A percentile compares a stretch with the other conserved stretches of the same genome.
Conservation (phyloP, 2,113 vertebrate genomes). For the Natator depressus region DNA sequence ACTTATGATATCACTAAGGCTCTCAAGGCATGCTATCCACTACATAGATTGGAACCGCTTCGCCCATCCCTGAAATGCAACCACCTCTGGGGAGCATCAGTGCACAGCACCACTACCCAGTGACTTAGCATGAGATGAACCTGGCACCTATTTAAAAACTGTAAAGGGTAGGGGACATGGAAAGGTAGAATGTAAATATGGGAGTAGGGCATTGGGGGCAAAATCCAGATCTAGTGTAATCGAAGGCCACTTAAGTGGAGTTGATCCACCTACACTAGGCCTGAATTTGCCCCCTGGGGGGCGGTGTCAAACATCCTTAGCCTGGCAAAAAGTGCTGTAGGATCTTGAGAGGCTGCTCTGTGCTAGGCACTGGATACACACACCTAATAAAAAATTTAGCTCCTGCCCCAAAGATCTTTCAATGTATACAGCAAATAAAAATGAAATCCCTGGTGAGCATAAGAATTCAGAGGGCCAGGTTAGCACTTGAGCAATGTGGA, state of each 20-base stretch:
- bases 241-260: not conserved
- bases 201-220: not conserved
- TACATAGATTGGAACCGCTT: not conserved
- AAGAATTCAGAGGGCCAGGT: not conserved
- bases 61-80: fast-evolving
- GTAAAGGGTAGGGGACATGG: not conserved
- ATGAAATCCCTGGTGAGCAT: not conserved
- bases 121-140: not conserved
- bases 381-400: fast-evolving
- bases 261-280: not conserved
- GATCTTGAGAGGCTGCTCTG: fast-evolving
- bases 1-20: fast-evolving
- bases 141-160: not conserved
- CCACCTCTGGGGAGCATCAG: not conserved
- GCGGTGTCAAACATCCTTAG: not conserved
- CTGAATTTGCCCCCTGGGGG: not conserved
- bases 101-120: not conserved
- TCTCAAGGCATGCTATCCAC: not conserved
- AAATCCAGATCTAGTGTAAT: not conserved
- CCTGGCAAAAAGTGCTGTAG: not conserved
- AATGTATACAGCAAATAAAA: not conserved
- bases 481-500: not conserved
- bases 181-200: not conserved
- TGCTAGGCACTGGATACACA: fast-evolving
- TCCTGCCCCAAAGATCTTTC: not conserved